phyloP scores from a whole-genome alignment of 2,797 vertebrate species.

The Lepus townsendii region DNA sequence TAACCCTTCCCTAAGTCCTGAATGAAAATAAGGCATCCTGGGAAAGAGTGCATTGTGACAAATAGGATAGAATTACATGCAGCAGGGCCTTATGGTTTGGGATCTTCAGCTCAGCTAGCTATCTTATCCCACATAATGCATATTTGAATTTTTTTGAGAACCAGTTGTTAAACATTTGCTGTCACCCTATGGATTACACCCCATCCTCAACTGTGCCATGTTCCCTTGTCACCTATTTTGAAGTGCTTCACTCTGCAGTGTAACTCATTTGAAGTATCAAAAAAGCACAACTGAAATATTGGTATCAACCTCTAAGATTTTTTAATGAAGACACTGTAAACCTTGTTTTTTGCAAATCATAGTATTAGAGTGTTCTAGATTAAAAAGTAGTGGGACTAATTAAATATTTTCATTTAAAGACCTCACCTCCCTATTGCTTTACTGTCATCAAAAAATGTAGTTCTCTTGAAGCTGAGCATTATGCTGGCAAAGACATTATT shows the following conservation, averaged over 20 bases:
- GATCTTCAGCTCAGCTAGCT: too few species aligned
- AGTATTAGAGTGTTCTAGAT: not conserved
- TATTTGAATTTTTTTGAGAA: not conserved
- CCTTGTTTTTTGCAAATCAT: not conserved
- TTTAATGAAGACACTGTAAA: not conserved
- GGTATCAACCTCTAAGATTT: not conserved
- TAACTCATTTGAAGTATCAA: not conserved
- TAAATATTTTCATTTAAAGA: constrained; percentile 6
- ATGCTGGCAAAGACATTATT: constrained; percentile 22
- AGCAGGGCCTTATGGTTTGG: too few species aligned
- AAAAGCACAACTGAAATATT: not conserved
- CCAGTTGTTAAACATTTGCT: not conserved
- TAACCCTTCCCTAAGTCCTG: too few species aligned
- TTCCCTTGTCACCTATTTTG: not conserved
- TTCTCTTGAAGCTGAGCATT: not conserved
- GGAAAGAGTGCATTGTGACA: too few species aligned
- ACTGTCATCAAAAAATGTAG: constrained; percentile 1
- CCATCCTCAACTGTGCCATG: not conserved
- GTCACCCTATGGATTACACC: too few species aligned
- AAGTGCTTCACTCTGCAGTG: not conserved
- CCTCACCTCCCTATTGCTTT: not conserved
- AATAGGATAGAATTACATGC: too few species aligned
- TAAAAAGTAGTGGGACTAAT: not conserved
- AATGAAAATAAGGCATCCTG: too few species aligned
- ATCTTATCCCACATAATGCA: too few species aligned